These are phyloP conservation scores for Thunnus albacares DNA, from an alignment of 2,797 vertebrate genomes.

Conservation along the genomic window DNA sequence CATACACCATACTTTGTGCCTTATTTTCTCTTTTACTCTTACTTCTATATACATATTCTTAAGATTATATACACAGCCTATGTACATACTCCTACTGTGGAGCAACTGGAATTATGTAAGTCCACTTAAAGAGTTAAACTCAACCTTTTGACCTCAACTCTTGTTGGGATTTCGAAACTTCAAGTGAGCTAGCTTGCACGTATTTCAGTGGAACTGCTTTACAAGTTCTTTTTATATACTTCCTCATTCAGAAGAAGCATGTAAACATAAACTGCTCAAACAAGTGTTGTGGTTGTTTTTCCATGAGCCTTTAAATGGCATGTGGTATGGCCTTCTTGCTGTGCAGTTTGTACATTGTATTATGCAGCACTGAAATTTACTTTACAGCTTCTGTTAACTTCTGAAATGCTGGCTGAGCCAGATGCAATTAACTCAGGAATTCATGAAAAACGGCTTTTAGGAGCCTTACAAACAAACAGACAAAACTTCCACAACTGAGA, in stretches of 20 bases:
- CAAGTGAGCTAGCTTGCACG: no score
- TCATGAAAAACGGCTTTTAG: neutral
- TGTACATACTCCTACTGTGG: no score
- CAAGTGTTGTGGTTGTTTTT: neutral
- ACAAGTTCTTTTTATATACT: neutral
- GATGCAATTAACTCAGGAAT: no score
- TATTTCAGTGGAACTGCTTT: neutral
- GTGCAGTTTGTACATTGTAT: no score
- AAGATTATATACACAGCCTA: no score
- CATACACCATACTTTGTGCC: no score
- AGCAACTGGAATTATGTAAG: no score
- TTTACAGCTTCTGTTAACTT: neutral
- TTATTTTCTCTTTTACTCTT: no score
- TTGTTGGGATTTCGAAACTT: neutral
- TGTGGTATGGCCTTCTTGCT: neutral
- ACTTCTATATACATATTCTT: no score
- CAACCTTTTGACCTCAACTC: neutral
- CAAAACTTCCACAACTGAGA: no score
- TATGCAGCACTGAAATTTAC: no score
- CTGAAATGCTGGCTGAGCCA: accelerated
- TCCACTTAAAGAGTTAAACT: neutral
- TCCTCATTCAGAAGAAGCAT: neutral
- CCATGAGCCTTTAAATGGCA: neutral
- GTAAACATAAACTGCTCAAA: neutral
- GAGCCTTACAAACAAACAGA: no score